These are phyloP conservation scores for Drepana falcataria DNA, from an alignment of 2,888 invertebrate species.

Conservation along the genomic window DNA sequence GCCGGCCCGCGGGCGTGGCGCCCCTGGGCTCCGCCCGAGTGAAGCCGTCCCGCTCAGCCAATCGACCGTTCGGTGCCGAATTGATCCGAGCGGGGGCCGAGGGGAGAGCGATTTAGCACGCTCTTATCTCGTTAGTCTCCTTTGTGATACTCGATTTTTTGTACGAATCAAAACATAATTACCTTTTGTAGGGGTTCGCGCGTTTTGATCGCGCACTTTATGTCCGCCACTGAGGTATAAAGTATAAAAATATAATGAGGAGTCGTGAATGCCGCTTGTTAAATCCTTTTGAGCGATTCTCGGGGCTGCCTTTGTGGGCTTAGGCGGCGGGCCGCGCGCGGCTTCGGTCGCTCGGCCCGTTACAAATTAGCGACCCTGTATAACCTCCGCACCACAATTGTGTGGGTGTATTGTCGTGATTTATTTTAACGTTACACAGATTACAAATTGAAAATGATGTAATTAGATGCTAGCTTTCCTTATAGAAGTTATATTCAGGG, in stretches of 20 bases:
- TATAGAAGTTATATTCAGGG: too few relatives aligned
- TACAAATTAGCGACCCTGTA: constrained; percentile 71
- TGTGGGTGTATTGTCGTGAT: constrained; percentile 42
- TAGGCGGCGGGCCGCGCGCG: constrained; percentile 40
- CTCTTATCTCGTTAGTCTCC: constrained; percentile 79
- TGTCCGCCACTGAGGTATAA: constrained; percentile 65
- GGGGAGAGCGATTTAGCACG: constrained; percentile 76
- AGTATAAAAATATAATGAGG: constrained; percentile 78
- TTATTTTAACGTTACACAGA: constrained; percentile 35
- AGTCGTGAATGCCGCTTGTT: constrained; percentile 74
- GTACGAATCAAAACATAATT: constrained; percentile 79
- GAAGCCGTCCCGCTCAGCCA: constrained; percentile 63
- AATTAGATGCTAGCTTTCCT: too few relatives aligned
- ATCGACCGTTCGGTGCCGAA: constrained; percentile 66
- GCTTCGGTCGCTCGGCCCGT: constrained; percentile 56
- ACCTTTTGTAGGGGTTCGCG: constrained; percentile 78
- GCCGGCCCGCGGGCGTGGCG: constrained; percentile 33
- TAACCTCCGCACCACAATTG: constrained; percentile 42
- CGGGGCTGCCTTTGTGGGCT: constrained; percentile 62
- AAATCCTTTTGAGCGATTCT: constrained; percentile 73
- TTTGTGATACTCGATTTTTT: constrained; percentile 77
- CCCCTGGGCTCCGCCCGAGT: constrained; percentile 23
- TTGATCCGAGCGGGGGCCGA: constrained; percentile 69
- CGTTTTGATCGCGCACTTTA: constrained; percentile 77
- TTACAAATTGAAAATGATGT: background rate